phyloP scores from a whole-genome alignment of 2,113 vertebrate genomes.

The Oreochromis spilurus region DNA sequence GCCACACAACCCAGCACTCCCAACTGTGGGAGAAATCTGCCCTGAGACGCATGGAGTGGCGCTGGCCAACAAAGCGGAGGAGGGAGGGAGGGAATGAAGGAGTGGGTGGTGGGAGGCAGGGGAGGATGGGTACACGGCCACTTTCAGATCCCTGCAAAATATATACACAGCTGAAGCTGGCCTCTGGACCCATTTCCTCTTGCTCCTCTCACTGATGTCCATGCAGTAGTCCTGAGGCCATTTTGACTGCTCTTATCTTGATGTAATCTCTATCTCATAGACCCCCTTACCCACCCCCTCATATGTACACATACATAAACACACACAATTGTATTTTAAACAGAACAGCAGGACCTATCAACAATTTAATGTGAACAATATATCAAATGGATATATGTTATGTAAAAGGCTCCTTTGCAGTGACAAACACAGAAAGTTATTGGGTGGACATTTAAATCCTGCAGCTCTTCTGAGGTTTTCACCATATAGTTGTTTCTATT shows the following conservation, averaged over 20 bases:
- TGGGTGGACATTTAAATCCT: background rate
- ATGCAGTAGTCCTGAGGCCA: conserved; percentile 46
- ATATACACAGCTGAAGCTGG: conserved; percentile 74
- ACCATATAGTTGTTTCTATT: background rate
- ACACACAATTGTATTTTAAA: background rate
- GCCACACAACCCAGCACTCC: conserved; percentile 77
- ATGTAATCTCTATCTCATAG: conserved; percentile 51
- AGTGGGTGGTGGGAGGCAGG: conserved; percentile 36
- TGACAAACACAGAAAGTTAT: background rate
- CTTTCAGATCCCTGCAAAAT: conserved; percentile 70
- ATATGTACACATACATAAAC: background rate
- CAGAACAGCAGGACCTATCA: background rate
- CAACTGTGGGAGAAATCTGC: conserved; percentile 81
- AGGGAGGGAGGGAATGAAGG: conserved; percentile 12
- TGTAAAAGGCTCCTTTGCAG: background rate
- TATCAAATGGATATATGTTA: background rate
- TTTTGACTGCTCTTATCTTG: conserved; percentile 54
- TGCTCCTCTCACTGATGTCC: conserved; percentile 17
- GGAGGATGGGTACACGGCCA: conserved; percentile 71
- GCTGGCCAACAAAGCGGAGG: conserved; percentile 53
- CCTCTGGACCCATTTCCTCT: conserved; percentile 66
- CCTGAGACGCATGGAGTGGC: conserved; percentile 62
- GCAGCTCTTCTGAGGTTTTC: background rate
- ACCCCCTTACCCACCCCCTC: background rate
- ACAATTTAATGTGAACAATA: background rate